Base-by-base conservation (phyloP, 2,113 vertebrate genomes). In the Hoplias malabaricus region DNA sequence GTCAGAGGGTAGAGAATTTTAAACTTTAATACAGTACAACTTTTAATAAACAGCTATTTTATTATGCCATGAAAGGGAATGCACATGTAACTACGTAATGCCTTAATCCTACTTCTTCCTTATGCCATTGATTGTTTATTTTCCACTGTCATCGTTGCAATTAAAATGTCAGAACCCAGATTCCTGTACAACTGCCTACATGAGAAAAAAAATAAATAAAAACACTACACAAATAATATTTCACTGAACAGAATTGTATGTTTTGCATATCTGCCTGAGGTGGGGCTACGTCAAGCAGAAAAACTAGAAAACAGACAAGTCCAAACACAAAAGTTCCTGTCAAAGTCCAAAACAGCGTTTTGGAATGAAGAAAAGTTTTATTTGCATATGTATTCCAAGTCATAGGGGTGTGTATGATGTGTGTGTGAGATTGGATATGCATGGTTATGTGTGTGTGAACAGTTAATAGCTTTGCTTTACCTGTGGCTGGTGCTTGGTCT, bases 401-500 rank as follows among this genome's bases (percentile, higher is more conserved):
- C 16, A n/a, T 11, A 34, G 31, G 21, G 59, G 2, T 54, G 21
- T 34, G 19, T 31, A 25, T 50, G 27, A 12, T 34, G 19, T 31
- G 38, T 50, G 27, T 57, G 25, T 53, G 13, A 43, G 12, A 36
- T 0, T 33, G 27, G 0, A 23, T 2, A 53, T 21, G 48, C 48
- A 23, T 11, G 3, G 23, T n/a, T n/a, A 21, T 46, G 38, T 6
- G 14, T 53, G n/a, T 14, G n/a, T 23, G 19, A 10, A 59, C 25
- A 19, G 25, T 38, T 12, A 0, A 9, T 5, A 40, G 46, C 34
- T 36, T 63, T 69, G 65, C 71, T 71, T 57, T 83, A 90, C 88
- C 87, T 71, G 65, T 82, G 89, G 87, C 84, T 2, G 36, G 73
- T 2, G 92, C 91, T 80, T 93, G 93, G 88, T 96, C 94, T 62